Evolutionary conservation across 1,140 invertebrate species (phyloP).

Genomic region (Akabosia matsudoensis): DNA sequence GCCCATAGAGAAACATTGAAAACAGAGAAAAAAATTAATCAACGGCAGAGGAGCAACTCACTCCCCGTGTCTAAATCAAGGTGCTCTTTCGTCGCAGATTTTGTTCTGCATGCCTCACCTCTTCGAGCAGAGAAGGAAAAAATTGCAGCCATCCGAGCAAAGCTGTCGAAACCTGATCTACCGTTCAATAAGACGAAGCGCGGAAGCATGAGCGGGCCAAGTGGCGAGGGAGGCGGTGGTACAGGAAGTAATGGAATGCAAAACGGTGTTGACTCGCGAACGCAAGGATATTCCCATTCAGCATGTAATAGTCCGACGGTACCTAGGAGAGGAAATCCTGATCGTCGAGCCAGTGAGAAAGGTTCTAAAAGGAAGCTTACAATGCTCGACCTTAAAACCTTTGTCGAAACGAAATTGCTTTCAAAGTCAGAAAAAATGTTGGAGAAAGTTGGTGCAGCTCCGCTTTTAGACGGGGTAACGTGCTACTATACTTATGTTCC

Average conservation of each 20-base stretch:
- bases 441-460: slow-evolving; percentile 71
- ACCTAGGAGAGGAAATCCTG: slow-evolving; percentile 27
- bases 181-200: not conserved
- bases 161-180: slow-evolving; percentile 30
- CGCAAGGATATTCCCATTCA: slow-evolving; percentile 40
- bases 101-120: slow-evolving; percentile 23
- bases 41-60: slow-evolving; percentile 80
- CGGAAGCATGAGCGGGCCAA: slow-evolving; percentile 11
- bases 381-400: slow-evolving; percentile 81
- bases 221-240: not conserved
- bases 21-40: slow-evolving; percentile 69
- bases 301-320: slow-evolving; percentile 39
- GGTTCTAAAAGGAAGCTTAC: slow-evolving; percentile 74
- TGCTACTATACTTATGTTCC: not conserved
- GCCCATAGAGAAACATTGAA: slow-evolving; percentile 60
- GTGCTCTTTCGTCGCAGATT: slow-evolving; percentile 28
- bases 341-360: slow-evolving; percentile 71
- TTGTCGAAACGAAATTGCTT: slow-evolving; percentile 84
- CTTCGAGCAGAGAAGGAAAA: slow-evolving; percentile 33
- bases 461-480: slow-evolving; percentile 45
- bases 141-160: slow-evolving; percentile 21
- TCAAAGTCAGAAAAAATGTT: slow-evolving; percentile 86
- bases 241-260: slow-evolving; percentile 4
- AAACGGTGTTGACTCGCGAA: not conserved
- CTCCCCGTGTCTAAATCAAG: slow-evolving; percentile 79